Conservation (phyloP, 2,888 invertebrate species). For the Diadegma fenestrale region DNA sequence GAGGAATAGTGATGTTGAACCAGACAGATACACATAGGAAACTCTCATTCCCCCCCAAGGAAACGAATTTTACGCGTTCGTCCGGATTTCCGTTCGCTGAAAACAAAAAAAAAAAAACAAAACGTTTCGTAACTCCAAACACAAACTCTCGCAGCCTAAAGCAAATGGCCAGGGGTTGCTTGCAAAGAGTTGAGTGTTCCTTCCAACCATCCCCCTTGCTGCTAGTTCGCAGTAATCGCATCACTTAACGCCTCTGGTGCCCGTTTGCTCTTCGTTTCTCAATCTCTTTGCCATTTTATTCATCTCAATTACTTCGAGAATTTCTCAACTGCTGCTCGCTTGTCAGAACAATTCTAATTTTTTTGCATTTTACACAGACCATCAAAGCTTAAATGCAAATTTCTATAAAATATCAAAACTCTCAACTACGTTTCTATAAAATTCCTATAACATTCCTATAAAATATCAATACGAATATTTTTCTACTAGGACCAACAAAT, state of each 20-base stretch:
- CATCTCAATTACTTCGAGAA: slow-evolving; percentile 7
- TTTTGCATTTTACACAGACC: not conserved
- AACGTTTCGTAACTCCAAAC: slow-evolving; percentile 11
- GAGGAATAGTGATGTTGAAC: slow-evolving; percentile 40
- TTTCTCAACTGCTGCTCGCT: slow-evolving; percentile 41
- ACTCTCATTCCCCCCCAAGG: slow-evolving; percentile 30
- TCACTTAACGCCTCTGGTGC: slow-evolving; percentile 58
- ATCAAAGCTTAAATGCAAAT: not conserved
- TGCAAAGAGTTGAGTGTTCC: not conserved
- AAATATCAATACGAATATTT: not conserved
- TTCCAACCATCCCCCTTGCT: not conserved
- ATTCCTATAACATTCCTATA: not conserved
- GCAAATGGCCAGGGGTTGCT: not conserved
- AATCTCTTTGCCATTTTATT: slow-evolving; percentile 35
- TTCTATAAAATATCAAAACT: not conserved
- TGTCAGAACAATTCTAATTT: not conserved
- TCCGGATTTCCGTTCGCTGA: slow-evolving; percentile 61
- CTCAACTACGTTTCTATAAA: not conserved
- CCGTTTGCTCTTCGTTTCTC: slow-evolving; percentile 9
- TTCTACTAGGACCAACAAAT: not conserved
- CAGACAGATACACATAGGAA: slow-evolving; percentile 30
- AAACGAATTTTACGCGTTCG: slow-evolving; percentile 62
- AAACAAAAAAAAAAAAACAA: slow-evolving; percentile 38
- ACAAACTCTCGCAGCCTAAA: not conserved
- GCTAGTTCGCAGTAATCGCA: slow-evolving; percentile 45